phyloP scores from a whole-genome alignment of 2,113 vertebrate genomes.

The Tamias sibiricus region DNA sequence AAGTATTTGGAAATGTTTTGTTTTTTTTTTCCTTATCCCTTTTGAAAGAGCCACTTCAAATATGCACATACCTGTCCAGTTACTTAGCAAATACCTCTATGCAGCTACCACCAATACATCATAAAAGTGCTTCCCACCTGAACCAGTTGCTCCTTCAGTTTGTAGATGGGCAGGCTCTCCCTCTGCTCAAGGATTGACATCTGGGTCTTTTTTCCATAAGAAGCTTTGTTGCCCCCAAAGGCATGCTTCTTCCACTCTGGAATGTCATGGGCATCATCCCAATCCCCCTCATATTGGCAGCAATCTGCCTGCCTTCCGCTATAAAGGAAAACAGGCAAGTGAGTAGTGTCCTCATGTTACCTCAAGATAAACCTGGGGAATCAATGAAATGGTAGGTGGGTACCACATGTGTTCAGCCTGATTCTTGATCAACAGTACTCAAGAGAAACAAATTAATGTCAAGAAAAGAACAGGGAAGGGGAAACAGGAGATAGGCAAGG shows the following conservation, averaged over 20 bases:
- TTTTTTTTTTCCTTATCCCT: neutral
- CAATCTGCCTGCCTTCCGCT: constrained; percentile 98
- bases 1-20: neutral
- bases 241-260: constrained; percentile 99
- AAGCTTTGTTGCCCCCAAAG: constrained; percentile 98
- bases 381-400: neutral
- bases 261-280: constrained; percentile 99
- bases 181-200: constrained; percentile 98
- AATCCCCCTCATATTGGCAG: constrained; percentile 99
- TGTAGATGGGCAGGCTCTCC: constrained; percentile 98
- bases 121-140: constrained; percentile 89
- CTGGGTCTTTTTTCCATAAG: constrained; percentile 98
- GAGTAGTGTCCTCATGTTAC: neutral
- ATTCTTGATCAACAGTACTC: neutral
- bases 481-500: neutral
- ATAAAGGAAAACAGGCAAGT: constrained; percentile 23
- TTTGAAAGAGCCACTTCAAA: constrained; percentile 45
- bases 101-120: neutral
- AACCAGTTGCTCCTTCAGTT: constrained; percentile 98
- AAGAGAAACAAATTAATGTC: neutral
- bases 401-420: neutral
- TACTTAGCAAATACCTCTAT: neutral
- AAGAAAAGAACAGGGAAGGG: neutral
- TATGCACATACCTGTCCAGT: neutral
- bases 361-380: neutral